These are phyloP conservation scores for Brachyistius frenatus DNA, from an alignment of 2,113 vertebrate genomes.

Conservation along the genomic window DNA sequence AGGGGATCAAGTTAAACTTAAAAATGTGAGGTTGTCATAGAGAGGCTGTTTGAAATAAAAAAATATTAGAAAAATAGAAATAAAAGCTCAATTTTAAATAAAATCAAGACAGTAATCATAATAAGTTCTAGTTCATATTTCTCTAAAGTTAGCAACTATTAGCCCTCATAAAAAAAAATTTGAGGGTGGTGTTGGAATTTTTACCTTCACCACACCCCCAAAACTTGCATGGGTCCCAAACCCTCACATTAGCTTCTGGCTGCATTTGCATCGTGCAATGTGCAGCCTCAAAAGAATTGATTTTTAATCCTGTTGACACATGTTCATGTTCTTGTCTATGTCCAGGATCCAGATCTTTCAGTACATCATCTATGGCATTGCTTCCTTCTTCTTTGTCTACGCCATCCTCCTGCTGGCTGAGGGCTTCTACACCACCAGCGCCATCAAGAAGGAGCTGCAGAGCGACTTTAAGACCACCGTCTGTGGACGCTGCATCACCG, in stretches of 20 bases:
- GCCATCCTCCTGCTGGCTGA: constrained; percentile 96
- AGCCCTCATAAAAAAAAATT: neutral
- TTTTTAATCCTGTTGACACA: neutral
- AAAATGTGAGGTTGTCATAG: too few species aligned
- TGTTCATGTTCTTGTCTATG: neutral
- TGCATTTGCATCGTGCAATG: neutral
- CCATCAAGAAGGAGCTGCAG: constrained; percentile 97
- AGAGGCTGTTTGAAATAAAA: too few species aligned
- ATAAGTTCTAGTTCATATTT: neutral
- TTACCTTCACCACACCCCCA: too few species aligned
- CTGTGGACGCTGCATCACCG: constrained; percentile 98
- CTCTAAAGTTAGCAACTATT: neutral
- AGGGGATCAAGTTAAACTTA: too few species aligned
- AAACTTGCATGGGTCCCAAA: too few species aligned
- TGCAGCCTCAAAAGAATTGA: neutral
- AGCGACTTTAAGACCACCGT: constrained; percentile 98
- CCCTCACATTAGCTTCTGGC: too few species aligned
- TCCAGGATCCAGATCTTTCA: constrained; percentile 96
- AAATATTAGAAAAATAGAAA: too few species aligned
- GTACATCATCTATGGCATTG: constrained; percentile 98
- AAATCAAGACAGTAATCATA: neutral
- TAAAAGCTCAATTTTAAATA: too few species aligned
- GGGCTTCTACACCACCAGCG: constrained; percentile 97
- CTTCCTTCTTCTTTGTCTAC: constrained; percentile 98
- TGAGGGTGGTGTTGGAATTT: too few species aligned